These are phyloP conservation scores for Podarcis siculus DNA, from an alignment of 2,797 vertebrate species.

Conservation along the genomic window DNA sequence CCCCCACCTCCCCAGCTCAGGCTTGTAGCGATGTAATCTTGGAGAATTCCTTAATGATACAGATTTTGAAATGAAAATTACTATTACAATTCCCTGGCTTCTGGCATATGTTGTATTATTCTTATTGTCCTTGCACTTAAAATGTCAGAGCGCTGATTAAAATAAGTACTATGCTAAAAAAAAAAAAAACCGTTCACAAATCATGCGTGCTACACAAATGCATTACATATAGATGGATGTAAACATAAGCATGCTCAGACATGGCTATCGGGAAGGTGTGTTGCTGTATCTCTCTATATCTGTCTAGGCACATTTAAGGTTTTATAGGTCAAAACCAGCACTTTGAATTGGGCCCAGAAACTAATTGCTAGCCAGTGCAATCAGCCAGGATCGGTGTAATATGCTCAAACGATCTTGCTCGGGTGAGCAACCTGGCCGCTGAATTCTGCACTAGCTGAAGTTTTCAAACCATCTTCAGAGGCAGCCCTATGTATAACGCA, in stretches of 20 bases:
- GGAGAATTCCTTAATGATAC: constrained; percentile 73
- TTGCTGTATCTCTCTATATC: not conserved
- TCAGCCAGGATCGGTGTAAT: too few species aligned
- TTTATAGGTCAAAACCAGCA: too few species aligned
- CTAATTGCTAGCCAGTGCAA: too few species aligned
- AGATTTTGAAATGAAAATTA: constrained; percentile 73
- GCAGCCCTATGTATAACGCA: too few species aligned
- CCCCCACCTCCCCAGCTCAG: constrained; percentile 65
- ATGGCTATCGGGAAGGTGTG: not conserved
- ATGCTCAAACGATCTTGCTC: too few species aligned
- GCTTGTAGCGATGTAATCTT: constrained; percentile 72
- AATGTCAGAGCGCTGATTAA: constrained; percentile 56
- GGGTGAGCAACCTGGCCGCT: too few species aligned
- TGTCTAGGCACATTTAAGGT: not conserved
- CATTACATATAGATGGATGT: not conserved
- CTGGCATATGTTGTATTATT: constrained; percentile 42
- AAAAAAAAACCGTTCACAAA: not conserved
- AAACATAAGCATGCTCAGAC: not conserved
- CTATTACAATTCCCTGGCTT: constrained; percentile 52
- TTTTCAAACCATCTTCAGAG: too few species aligned
- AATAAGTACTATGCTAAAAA: constrained; percentile 67
- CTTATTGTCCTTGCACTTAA: not conserved
- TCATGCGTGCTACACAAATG: constrained; percentile 3
- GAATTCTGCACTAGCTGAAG: too few species aligned
- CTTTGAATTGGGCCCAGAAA: too few species aligned